Evolutionary conservation across 2,113 vertebrate species (phyloP), one percentile per base, ranked within the genome.

Genomic region (Furnarius figulus): DNA sequence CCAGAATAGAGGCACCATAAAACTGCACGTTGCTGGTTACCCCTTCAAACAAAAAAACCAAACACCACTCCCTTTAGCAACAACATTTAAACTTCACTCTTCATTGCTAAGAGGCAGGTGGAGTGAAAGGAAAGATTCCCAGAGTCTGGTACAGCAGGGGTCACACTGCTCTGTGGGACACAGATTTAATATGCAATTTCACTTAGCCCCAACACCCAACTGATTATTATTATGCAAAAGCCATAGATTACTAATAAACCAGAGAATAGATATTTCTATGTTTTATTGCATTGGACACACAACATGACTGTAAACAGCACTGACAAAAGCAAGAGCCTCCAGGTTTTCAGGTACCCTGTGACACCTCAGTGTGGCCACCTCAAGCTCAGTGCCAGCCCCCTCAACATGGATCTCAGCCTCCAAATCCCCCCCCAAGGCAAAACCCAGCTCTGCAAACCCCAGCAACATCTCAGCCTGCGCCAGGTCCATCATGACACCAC

Each of bases 101-200:
- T 25, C 30, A 14, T 7, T 71, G 33, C 50, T 67, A 4, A 19
- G 50, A 81, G 65, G 62, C 72, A 88, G 39, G 18, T 6, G 23
- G 39, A 55, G 5, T 17, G 23, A 40, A 40, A 61, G 35, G 25
- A 53, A 65, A 71, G 23, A 31, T 39, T 83, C 39, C 39, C 15
- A 9, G 2, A 35, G n/a, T n/a, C 44, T 19, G 24, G 47, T 19
- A 33, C 52, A 70, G 59, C 62, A 61, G 82, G 14, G 71, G 74
- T 24, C 65, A 56, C 0, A 0, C n/a, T 75, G 75, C 72, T 44
- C 27, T 8, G 5, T 5, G 22, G 24, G 19, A 40, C 44, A 33
- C 23, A 76, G 40, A 70, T 66, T 86, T 46, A 63, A 76, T 5
- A 14, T 0, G 10, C 50, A 35, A n/a, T 27, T 80, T 47, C 80